Conservation (phyloP, 2,797 vertebrate genomes). For the Poeciliopsis gracilis region DNA sequence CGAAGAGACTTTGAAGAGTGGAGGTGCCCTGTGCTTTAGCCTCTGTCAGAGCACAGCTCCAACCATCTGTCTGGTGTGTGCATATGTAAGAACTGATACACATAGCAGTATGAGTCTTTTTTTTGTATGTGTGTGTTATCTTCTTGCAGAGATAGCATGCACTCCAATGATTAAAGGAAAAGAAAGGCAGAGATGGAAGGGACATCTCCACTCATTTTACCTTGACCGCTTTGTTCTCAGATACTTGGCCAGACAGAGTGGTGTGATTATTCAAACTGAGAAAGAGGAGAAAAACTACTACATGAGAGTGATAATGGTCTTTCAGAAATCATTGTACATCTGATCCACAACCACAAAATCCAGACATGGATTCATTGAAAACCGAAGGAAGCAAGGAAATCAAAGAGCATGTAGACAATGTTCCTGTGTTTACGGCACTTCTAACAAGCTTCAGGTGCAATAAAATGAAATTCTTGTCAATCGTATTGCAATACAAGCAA, state of each 20-base stretch:
- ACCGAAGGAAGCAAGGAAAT: slow-evolving; percentile 7
- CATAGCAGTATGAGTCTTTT: slow-evolving; percentile 37
- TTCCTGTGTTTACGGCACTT: slow-evolving; percentile 1
- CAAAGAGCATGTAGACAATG: background rate
- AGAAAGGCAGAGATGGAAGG: slow-evolving; percentile 37
- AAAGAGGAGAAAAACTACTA: slow-evolving; percentile 49
- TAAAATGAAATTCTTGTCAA: slow-evolving; percentile 5
- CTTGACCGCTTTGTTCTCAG: slow-evolving; percentile 65
- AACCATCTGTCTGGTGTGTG: slow-evolving; percentile 77
- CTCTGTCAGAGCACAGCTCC: slow-evolving; percentile 70
- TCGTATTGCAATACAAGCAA: background rate
- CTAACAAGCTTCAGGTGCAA: background rate
- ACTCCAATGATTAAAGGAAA: slow-evolving; percentile 42
- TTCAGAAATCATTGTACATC: slow-evolving; percentile 20
- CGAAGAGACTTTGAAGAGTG: slow-evolving; percentile 77
- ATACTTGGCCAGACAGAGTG: slow-evolving; percentile 41
- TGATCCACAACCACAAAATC: slow-evolving; percentile 15
- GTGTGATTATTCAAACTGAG: slow-evolving; percentile 69
- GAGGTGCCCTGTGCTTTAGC: slow-evolving; percentile 76
- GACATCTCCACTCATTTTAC: slow-evolving; percentile 54
- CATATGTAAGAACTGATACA: slow-evolving; percentile 41
- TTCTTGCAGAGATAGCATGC: slow-evolving; percentile 24
- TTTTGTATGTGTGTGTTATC: slow-evolving; percentile 1
- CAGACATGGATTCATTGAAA: slow-evolving; percentile 20
- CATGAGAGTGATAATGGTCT: slow-evolving; percentile 38